phyloP scores from a whole-genome alignment of 2,113 vertebrate genomes.

The Brachyhypopomus gauderio region DNA sequence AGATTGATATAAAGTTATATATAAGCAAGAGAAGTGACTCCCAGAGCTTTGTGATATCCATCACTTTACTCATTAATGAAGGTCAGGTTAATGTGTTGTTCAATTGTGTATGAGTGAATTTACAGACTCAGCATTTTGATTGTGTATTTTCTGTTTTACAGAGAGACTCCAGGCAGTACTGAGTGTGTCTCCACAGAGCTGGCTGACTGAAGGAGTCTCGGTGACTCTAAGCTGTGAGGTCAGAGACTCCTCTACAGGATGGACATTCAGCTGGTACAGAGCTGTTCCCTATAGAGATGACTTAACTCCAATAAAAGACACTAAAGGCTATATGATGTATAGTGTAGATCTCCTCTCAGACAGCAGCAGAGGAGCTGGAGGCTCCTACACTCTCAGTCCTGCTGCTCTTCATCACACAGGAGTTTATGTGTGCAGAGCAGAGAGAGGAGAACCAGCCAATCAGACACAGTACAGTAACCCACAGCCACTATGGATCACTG shows the following conservation, averaged over 20 bases:
- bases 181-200: constrained; percentile 4
- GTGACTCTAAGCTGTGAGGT: constrained; percentile 3
- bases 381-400: constrained; percentile 39
- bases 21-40: no score
- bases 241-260: neutral
- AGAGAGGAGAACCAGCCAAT: constrained; percentile 10
- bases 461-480: constrained; percentile 19
- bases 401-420: constrained; percentile 42
- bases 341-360: neutral
- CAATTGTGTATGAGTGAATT: neutral
- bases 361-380: constrained; percentile 32
- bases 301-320: no score
- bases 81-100: neutral
- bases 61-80: neutral
- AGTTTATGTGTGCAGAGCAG: constrained; percentile 36
- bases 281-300: neutral
- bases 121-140: neutral
- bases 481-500: constrained; percentile 38
- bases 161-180: neutral
- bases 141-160: neutral
- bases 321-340: no score
- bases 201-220: neutral
- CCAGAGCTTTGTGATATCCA: no score
- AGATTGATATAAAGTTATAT: no score
- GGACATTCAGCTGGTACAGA: neutral